Evolutionary conservation across 1,140 invertebrate species (phyloP).

Genomic region (Akabosia matsudoensis): DNA sequence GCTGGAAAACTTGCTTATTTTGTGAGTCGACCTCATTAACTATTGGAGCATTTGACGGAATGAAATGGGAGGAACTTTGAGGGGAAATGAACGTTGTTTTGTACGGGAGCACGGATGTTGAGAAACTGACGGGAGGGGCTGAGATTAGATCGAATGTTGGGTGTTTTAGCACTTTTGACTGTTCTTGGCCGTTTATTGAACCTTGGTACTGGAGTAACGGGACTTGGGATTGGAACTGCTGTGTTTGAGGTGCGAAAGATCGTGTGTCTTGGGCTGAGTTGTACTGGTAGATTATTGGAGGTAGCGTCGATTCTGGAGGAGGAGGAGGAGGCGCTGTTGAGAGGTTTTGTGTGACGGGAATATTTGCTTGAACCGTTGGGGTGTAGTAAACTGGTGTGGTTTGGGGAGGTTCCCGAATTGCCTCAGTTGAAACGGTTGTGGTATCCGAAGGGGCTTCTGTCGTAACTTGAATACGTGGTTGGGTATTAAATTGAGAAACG

Average conservation of each 20-base stretch:
- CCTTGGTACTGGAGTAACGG: background rate
- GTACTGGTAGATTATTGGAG: constrained; percentile 9
- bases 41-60: background rate
- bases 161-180: background rate
- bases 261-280: background rate
- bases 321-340: background rate
- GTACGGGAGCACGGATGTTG: background rate
- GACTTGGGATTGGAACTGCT: background rate
- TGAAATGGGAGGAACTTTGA: background rate
- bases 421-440: background rate
- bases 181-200: background rate
- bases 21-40: no score
- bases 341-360: no score
- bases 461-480: background rate
- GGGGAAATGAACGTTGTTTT: background rate
- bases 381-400: background rate
- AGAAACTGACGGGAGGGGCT: background rate
- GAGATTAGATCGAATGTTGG: constrained; percentile 22
- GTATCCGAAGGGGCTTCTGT: background rate
- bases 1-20: no score
- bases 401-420: background rate
- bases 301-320: background rate
- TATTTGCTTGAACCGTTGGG: no score
- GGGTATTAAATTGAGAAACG: background rate
- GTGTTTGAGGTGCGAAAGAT: background rate